Evolutionary conservation across 1,140 invertebrate genomes (phyloP), one percentile per base, ranked within the genome.

Genomic region (Apocrypta bakeri): DNA sequence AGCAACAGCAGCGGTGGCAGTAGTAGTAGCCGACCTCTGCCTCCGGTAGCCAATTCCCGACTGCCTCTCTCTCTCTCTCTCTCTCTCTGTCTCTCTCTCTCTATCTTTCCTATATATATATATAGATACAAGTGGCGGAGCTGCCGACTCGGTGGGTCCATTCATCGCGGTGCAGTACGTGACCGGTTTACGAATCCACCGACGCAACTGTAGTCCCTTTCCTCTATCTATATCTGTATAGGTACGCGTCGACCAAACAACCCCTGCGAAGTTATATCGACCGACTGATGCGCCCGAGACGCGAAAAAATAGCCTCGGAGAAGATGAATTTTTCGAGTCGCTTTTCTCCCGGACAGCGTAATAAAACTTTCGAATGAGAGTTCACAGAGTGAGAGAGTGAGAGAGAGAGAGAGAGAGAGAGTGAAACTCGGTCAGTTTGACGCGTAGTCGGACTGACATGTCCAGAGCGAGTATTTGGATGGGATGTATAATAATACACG

Each of bases 11-110:
- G 64, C 64, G 64, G 24, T 24, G 64, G 17, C 24, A 11, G n/a
- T 68, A 42, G 79, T 64, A 29, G n/a, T 42, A 24, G 79, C 63
- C 87, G 91, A 90, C 48, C 48, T 56, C 48, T 56, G 48, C 48
- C 91, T 90, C 91, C 90, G 87, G 90, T 91, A 92, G 91, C 91
- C 90, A 92, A 92, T 92, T 92, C 90, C 91, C 88, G 87, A 88
- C 87, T 63, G 21, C 37, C 73, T 75, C 29, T 17, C 25, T 33
- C 83, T 74, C 69, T 29, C 79, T 74, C 79, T 24, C 17, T 56
- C 66, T 40, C 61, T 66, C 37, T 78, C 33, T n/a, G n/a, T n/a
- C n/a, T n/a, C n/a, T n/a, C n/a, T n/a, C n/a, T n/a, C n/a, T n/a
- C n/a, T n/a, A n/a, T 64, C 63, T 4, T 6, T 9, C 21, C 6